A percentile compares a stretch with the other conserved stretches of the same genome.
phyloP scores from a whole-genome alignment of 2,888 invertebrate genomes.

The Diaphora mendica region DNA sequence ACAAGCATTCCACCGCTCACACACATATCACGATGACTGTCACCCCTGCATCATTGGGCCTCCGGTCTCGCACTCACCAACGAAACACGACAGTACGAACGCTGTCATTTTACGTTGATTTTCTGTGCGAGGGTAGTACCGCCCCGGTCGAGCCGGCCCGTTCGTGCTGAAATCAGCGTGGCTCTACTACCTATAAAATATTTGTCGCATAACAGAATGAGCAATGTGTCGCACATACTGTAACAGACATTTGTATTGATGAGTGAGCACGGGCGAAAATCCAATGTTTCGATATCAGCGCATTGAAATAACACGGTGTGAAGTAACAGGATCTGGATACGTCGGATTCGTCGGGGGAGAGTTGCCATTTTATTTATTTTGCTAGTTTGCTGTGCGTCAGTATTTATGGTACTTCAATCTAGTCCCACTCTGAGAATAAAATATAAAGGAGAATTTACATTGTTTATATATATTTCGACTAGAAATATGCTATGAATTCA shows the following conservation, averaged over 20 bases:
- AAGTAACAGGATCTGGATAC: slow-evolving; percentile 23
- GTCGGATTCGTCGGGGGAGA: slow-evolving; percentile 16
- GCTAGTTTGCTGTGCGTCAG: slow-evolving; percentile 24
- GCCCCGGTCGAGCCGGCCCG: too few species aligned
- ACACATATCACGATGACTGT: too few species aligned
- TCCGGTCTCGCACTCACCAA: too few species aligned
- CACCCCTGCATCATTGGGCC: too few species aligned
- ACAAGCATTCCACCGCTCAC: too few species aligned
- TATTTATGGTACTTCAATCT: slow-evolving; percentile 8
- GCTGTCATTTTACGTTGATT: too few species aligned
- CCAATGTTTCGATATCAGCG: slow-evolving; percentile 53
- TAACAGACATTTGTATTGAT: slow-evolving; percentile 53
- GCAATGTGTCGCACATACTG: slow-evolving; percentile 23
- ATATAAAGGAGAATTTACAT: neutral
- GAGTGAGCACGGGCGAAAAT: slow-evolving; percentile 55
- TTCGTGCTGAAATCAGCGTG: too few species aligned
- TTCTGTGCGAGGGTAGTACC: too few species aligned
- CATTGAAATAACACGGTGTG: slow-evolving; percentile 48
- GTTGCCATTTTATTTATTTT: slow-evolving; percentile 34
- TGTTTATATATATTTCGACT: neutral
- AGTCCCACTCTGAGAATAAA: neutral
- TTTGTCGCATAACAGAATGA: neutral
- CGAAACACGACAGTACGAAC: too few species aligned
- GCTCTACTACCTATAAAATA: too few species aligned
- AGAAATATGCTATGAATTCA: too few species aligned